Evolutionary conservation across 2,888 invertebrate species (phyloP).

Genomic region (Ichneumoninae sp.): DNA sequence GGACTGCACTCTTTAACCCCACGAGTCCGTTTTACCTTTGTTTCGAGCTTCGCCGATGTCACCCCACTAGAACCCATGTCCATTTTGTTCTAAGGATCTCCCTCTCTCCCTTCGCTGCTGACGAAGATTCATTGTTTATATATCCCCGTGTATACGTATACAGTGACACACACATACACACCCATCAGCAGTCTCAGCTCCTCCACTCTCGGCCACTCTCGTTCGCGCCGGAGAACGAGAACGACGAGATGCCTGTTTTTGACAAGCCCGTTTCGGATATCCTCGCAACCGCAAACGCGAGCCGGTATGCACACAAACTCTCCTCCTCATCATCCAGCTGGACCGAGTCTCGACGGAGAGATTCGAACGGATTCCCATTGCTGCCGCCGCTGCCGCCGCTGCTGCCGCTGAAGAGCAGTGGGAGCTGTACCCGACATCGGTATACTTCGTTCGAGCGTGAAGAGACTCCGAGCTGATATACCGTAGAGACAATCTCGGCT

Average conservation of each 20-base stretch:
- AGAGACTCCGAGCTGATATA: slow-evolving; percentile 49
- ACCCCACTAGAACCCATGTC: slow-evolving; percentile 47
- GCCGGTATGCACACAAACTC: slow-evolving; percentile 7
- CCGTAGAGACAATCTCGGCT: slow-evolving; percentile 14
- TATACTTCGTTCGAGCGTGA: slow-evolving; percentile 47
- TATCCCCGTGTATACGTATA: not conserved
- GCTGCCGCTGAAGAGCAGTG: slow-evolving; percentile 29
- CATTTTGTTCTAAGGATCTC: slow-evolving; percentile 49
- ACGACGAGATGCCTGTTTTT: slow-evolving; percentile 41
- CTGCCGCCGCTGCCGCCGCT: slow-evolving; percentile 40
- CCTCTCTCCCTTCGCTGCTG: slow-evolving; percentile 23
- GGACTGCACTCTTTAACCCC: slow-evolving; percentile 46
- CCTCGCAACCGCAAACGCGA: slow-evolving; percentile 5
- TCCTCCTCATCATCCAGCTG: slow-evolving; percentile 32
- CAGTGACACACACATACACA: not conserved
- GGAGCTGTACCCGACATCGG: slow-evolving; percentile 58
- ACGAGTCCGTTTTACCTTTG: slow-evolving; percentile 44
- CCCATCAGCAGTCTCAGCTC: not conserved
- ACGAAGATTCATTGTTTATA: slow-evolving; percentile 55
- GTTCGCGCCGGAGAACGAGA: slow-evolving; percentile 1
- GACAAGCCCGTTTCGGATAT: slow-evolving; percentile 36
- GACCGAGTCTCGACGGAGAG: slow-evolving; percentile 41
- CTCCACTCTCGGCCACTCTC: not conserved
- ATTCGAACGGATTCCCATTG: slow-evolving; percentile 37
- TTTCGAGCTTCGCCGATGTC: slow-evolving; percentile 49